A percentile compares a stretch with the other conserved stretches of the same genome.
Evolutionary conservation across 1,140 invertebrate genomes (phyloP).

Genomic region (Cotesia glomerata): DNA sequence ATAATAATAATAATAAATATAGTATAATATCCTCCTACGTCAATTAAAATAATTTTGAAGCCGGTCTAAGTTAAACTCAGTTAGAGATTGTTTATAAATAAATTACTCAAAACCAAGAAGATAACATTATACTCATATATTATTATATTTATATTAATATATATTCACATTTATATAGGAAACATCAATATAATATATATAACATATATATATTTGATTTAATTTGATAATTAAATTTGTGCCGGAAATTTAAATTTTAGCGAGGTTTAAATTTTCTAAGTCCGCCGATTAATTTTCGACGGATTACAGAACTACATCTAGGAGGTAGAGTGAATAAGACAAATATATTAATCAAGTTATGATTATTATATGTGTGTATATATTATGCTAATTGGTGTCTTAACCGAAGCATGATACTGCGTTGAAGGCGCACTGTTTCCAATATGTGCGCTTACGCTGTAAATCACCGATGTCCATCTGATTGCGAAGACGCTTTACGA

Average conservation of each 20-base stretch:
- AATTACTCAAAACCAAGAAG: too few relatives aligned
- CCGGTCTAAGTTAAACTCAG: too few relatives aligned
- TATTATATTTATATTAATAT: background rate
- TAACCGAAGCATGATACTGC: slow-evolving; percentile 71
- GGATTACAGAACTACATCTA: background rate
- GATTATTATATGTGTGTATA: background rate
- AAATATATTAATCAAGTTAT: background rate
- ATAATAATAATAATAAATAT: too few relatives aligned
- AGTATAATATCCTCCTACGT: too few relatives aligned
- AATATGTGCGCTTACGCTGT: slow-evolving; percentile 68
- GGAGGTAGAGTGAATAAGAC: background rate
- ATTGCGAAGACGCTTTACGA: slow-evolving; percentile 64
- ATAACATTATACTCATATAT: too few relatives aligned
- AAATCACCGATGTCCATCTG: slow-evolving; percentile 63
- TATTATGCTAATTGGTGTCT: slow-evolving; percentile 23
- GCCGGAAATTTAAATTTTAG: too few relatives aligned
- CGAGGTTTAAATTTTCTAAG: too few relatives aligned
- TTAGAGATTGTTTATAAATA: too few relatives aligned
- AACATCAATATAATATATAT: background rate
- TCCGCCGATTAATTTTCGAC: too few relatives aligned
- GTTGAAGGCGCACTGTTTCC: slow-evolving; percentile 73
- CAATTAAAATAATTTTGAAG: too few relatives aligned
- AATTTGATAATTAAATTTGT: too few relatives aligned
- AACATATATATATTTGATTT: background rate
- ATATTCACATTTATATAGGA: background rate